A percentile compares a stretch with the other conserved stretches of the same genome.
Conservation (phyloP, 2,113 vertebrate species). For the Cyprinus carpio region DNA sequence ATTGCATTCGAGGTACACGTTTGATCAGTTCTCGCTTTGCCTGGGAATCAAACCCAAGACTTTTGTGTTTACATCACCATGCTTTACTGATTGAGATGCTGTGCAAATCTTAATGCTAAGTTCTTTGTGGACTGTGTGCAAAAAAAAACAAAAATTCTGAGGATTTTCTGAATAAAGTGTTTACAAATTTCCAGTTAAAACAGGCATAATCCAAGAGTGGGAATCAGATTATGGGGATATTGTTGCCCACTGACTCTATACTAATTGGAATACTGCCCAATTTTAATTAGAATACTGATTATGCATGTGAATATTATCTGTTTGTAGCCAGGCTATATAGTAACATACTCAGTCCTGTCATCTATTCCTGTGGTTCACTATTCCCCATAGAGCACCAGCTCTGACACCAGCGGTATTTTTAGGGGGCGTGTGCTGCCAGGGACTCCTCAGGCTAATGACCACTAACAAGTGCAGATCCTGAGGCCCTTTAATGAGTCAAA, state of each 20-base stretch:
- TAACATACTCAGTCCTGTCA: background rate
- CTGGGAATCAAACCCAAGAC: no score
- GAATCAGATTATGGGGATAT: background rate
- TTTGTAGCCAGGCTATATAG: background rate
- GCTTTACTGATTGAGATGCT: no score
- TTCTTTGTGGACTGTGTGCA: no score
- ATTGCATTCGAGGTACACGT: no score
- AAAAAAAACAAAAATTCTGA: no score
- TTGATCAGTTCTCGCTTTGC: no score
- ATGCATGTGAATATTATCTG: background rate
- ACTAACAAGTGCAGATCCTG: slow-evolving; percentile 47
- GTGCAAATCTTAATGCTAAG: no score
- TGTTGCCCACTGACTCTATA: background rate
- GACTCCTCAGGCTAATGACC: slow-evolving; percentile 51
- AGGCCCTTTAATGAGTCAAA: slow-evolving; percentile 49
- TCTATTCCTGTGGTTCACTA: background rate
- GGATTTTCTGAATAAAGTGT: no score
- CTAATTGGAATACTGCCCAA: background rate
- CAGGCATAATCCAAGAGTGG: no score
- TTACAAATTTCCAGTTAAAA: no score
- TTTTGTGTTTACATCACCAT: no score
- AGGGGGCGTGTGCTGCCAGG: slow-evolving; percentile 31
- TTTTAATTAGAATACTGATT: background rate
- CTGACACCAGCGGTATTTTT: slow-evolving; percentile 7
- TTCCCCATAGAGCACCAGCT: background rate